Evolutionary conservation across 2,888 invertebrate species (phyloP).

Genomic region (Polia nebulosa): DNA sequence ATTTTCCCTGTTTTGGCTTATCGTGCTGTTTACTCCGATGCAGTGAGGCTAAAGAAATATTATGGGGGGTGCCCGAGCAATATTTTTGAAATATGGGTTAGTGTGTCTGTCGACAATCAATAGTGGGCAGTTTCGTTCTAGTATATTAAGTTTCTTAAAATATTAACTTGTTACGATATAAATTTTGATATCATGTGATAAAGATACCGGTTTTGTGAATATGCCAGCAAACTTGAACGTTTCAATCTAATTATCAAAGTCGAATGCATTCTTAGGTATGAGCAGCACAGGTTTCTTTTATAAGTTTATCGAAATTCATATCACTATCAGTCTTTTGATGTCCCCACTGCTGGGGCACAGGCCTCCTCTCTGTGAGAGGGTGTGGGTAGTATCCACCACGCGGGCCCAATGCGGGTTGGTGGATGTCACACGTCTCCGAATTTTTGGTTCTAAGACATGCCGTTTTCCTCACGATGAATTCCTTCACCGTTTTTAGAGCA

Average conservation of each 20-base stretch:
- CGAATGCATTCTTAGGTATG: not conserved
- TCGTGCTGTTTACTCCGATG: conserved; percentile 7
- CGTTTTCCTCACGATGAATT: too few relatives aligned
- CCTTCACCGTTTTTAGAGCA: too few relatives aligned
- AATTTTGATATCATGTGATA: not conserved
- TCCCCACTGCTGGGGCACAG: too few relatives aligned
- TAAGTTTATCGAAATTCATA: too few relatives aligned
- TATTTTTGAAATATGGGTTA: conserved; percentile 25
- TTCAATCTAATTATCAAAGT: not conserved
- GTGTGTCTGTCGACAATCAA: not conserved
- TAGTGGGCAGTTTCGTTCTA: not conserved
- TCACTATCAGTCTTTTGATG: too few relatives aligned
- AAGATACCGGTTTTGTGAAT: not conserved
- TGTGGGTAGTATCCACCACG: too few relatives aligned
- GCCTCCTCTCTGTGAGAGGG: too few relatives aligned
- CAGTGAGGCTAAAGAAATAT: not conserved
- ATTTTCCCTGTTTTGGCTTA: conserved; percentile 6
- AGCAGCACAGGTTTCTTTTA: not conserved
- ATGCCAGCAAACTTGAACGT: not conserved
- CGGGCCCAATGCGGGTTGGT: too few relatives aligned
- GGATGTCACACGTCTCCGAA: too few relatives aligned
- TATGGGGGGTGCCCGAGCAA: not conserved
- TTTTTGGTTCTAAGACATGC: too few relatives aligned
- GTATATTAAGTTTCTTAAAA: not conserved
- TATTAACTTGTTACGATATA: not conserved